Percentiles rank a stretch among this genome's conserved stretches.
Evolutionary conservation across 2,797 vertebrate species (phyloP).

Genomic region (Enteromius thamalakanensis): DNA sequence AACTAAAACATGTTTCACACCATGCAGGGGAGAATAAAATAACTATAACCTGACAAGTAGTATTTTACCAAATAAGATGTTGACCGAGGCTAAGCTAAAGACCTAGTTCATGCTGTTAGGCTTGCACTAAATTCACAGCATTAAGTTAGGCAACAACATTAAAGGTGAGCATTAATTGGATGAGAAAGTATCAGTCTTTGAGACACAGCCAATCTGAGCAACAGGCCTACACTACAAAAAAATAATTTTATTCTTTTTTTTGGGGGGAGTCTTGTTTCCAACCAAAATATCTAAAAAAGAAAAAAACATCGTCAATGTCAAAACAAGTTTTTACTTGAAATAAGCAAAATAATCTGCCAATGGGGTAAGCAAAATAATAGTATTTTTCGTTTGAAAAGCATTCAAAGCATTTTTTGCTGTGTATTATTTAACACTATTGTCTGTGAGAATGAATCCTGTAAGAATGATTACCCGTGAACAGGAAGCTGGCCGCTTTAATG

Average conservation of each 20-base stretch:
- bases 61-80: neutral
- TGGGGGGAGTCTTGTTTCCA: too few relatives aligned
- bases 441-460: too few relatives aligned
- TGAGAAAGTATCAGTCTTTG: slow-evolving; percentile 59
- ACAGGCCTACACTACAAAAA: neutral
- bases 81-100: neutral
- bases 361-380: too few relatives aligned
- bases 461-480: neutral
- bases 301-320: too few relatives aligned
- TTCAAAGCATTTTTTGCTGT: too few relatives aligned
- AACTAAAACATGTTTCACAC: neutral
- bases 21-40: neutral
- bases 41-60: neutral
- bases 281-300: too few relatives aligned
- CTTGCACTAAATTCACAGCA: neutral
- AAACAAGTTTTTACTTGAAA: too few relatives aligned
- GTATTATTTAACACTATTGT: too few relatives aligned
- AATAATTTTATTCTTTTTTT: too few relatives aligned
- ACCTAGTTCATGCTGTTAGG: neutral
- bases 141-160: slow-evolving; percentile 58
- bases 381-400: too few relatives aligned
- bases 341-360: too few relatives aligned
- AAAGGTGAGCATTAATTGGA: slow-evolving; percentile 69
- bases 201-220: slow-evolving; percentile 54
- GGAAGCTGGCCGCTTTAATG: neutral